Conservation (phyloP, 2,888 invertebrate species). For the Anodontia alba region DNA sequence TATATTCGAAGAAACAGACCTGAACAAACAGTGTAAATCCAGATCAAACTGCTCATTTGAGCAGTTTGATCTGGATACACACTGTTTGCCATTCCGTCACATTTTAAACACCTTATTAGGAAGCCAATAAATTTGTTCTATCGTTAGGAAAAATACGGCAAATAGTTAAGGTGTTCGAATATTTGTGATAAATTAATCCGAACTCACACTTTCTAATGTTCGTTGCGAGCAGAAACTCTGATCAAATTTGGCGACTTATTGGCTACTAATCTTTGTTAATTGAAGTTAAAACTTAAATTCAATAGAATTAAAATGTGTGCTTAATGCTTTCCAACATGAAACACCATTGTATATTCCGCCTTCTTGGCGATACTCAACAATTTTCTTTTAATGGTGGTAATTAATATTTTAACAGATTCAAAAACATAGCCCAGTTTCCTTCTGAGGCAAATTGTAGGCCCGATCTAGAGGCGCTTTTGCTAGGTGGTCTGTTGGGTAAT, state of each 20-base stretch:
- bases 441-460: background rate
- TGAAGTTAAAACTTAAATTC: background rate
- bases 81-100: too few relatives aligned
- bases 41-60: too few relatives aligned
- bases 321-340: conserved; percentile 15
- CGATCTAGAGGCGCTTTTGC: background rate
- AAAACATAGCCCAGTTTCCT: conserved; percentile 17
- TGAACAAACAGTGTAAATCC: too few relatives aligned
- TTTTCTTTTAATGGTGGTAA: background rate
- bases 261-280: background rate
- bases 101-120: too few relatives aligned
- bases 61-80: too few relatives aligned
- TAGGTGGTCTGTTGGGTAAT: background rate
- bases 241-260: conserved; percentile 11
- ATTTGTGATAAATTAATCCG: too few relatives aligned
- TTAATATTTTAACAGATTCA: conserved; percentile 19
- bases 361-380: background rate
- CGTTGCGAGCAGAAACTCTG: background rate
- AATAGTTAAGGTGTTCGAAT: too few relatives aligned
- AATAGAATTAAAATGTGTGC: background rate
- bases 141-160: too few relatives aligned
- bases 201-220: too few relatives aligned
- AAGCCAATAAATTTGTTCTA: too few relatives aligned
- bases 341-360: conserved; percentile 10
- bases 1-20: too few relatives aligned